Conservation (phyloP, 2,797 vertebrate genomes). For the Myiotriccus ornatus region DNA sequence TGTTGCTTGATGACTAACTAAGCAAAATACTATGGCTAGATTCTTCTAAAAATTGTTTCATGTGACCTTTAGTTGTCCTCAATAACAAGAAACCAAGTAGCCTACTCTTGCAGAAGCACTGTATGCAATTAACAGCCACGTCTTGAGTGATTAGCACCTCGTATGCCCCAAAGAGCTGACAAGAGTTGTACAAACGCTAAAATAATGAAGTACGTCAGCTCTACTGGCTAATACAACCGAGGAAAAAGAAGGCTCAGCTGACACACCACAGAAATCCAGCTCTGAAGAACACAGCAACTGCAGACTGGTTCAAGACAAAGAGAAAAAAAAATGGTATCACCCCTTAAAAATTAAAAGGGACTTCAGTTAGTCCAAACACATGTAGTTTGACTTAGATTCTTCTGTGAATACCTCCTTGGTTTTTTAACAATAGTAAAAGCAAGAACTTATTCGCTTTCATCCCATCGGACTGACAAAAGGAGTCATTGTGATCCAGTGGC, state of each 20-base stretch:
- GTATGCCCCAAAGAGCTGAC: background rate
- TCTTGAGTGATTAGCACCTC: background rate
- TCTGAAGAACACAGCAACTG: background rate
- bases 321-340: background rate
- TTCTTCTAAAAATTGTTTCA: background rate
- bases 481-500: background rate
- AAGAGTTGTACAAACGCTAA: background rate
- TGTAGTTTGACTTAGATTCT: background rate
- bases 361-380: background rate
- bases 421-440: background rate
- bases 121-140: background rate
- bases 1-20: background rate
- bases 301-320: background rate
- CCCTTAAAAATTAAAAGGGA: background rate
- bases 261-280: background rate
- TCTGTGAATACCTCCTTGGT: background rate
- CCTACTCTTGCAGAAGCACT: background rate
- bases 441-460: background rate
- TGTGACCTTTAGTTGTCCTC: background rate
- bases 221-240: background rate
- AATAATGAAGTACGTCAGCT: background rate
- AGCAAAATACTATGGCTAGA: background rate
- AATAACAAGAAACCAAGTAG: background rate
- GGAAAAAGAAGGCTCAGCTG: background rate
- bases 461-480: background rate